These are phyloP conservation scores for Ornithorhynchus anatinus DNA, from an alignment of 2,113 vertebrate species.

Conservation along the genomic window DNA sequence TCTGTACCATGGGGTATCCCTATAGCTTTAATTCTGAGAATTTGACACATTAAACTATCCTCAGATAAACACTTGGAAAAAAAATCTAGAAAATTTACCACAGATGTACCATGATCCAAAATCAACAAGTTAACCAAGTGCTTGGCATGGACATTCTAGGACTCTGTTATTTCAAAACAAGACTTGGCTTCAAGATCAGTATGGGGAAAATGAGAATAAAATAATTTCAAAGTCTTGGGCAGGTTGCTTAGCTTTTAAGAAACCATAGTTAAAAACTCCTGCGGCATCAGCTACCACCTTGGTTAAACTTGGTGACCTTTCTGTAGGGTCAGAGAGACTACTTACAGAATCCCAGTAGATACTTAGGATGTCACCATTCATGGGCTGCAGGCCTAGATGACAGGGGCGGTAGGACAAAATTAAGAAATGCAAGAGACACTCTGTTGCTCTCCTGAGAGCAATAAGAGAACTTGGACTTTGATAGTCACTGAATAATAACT, in stretches of 20 bases:
- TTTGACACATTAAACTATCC: conserved; percentile 1
- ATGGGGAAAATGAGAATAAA: background rate
- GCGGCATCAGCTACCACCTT: background rate
- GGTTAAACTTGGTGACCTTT: background rate
- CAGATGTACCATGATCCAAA: conserved; percentile 32
- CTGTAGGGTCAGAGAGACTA: background rate
- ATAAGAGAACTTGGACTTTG: too few species aligned
- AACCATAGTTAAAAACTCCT: background rate
- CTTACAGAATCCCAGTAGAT: background rate
- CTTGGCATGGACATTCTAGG: conserved; percentile 19
- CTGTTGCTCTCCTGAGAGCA: too few species aligned
- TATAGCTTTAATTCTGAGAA: conserved; percentile 11
- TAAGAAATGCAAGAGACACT: too few species aligned
- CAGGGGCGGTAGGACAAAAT: too few species aligned
- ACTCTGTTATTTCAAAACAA: conserved; percentile 38
- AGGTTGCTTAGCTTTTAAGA: background rate
- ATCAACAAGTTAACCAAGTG: conserved; percentile 28
- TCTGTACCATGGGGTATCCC: conserved; percentile 14
- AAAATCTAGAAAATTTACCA: conserved; percentile 1
- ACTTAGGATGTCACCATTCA: too few species aligned
- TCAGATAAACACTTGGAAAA: conserved; percentile 33
- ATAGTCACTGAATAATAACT: too few species aligned
- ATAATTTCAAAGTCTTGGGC: background rate
- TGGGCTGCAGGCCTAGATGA: too few species aligned
- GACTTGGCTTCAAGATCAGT: conserved; percentile 19